Evolutionary conservation across 2,888 invertebrate genomes (phyloP), one percentile per base, ranked within the genome.

Genomic region (Carterocephalus palaemon): DNA sequence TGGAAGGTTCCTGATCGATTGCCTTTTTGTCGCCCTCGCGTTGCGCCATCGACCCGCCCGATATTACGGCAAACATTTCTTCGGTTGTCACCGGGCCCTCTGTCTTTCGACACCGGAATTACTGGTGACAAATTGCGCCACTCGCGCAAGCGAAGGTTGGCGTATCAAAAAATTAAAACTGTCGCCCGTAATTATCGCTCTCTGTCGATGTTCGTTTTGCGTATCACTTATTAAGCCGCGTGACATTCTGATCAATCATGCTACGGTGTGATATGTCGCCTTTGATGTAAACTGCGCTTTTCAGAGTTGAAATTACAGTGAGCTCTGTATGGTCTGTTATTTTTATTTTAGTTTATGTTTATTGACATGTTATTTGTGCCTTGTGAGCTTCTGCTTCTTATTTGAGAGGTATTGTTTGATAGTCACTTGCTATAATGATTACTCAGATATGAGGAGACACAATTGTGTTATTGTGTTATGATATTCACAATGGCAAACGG

Each of bases 1-100:
- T 80, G 75, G 71, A 72, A 70, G 61, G 54, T 33, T 50, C 60
- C 68, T 79, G 82, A 81, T 83, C 78, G 80, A 82, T 81, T 80
- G 79, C 71, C 70, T 74, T 72, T 75, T 78, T 76, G 79, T 75
- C 73, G 67, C 71, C 60, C 55, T 54, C 26, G 59, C 56, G 59
- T 56, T 58, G 59, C 61, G 29, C 22, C 6, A n/a, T n/a, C 22
- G 34, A 46, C 28, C 9, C 17, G 60, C 56, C 60, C 61, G 61
- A 70, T 72, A 73, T 71, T 70, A 62, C 62, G 60, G 62, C 60
- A 60, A 67, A 71, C 69, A 75, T 76, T 78, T 77, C 77, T 77
- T 76, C 59, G 56, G 56, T 60, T 68, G 70, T 69, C 70, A 64
- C 66, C 57, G 57, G 66, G 63, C 64, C 65, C 68, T 70, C 61